Conservation (phyloP, 2,113 vertebrate genomes). For the Callopanchax toddi region DNA sequence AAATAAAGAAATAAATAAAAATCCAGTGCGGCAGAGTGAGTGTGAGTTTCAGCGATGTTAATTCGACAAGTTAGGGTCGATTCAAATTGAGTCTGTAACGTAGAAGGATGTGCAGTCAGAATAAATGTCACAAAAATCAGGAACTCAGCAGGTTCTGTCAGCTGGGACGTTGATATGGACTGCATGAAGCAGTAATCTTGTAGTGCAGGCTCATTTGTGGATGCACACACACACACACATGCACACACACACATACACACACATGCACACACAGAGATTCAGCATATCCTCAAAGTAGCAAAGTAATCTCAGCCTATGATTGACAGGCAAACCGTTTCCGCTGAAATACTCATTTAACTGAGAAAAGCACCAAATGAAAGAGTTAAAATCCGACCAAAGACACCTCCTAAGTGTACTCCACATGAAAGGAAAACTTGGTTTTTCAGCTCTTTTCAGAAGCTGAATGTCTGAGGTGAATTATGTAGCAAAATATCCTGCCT, state of each 20-base stretch:
- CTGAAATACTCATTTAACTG: constrained; percentile 54
- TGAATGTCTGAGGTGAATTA: constrained; percentile 47
- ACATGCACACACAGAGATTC: not conserved
- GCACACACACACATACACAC: not conserved
- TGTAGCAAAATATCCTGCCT: constrained; percentile 30
- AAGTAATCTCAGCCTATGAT: constrained; percentile 54
- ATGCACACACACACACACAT: not conserved
- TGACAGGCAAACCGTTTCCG: constrained; percentile 64
- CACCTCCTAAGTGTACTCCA: constrained; percentile 52
- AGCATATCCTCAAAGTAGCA: constrained; percentile 23
- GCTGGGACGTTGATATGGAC: constrained; percentile 44
- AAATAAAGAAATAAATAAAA: not conserved
- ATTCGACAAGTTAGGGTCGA: constrained; percentile 49
- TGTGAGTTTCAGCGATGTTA: constrained; percentile 48
- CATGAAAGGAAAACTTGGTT: constrained; percentile 63
- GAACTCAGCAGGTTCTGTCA: constrained; percentile 58
- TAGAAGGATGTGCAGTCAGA: constrained; percentile 38
- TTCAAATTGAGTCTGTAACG: constrained; percentile 48
- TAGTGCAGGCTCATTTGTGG: not conserved
- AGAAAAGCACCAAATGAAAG: constrained; percentile 53
- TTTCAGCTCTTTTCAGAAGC: constrained; percentile 29
- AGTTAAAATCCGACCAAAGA: constrained; percentile 60
- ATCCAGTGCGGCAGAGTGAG: constrained; percentile 5
- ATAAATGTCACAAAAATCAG: constrained; percentile 44
- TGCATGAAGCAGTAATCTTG: constrained; percentile 48